A percentile compares a stretch with the other conserved stretches of the same genome.
Evolutionary conservation across 2,113 vertebrate genomes (phyloP).

Genomic region (Rhynchomys soricoides): DNA sequence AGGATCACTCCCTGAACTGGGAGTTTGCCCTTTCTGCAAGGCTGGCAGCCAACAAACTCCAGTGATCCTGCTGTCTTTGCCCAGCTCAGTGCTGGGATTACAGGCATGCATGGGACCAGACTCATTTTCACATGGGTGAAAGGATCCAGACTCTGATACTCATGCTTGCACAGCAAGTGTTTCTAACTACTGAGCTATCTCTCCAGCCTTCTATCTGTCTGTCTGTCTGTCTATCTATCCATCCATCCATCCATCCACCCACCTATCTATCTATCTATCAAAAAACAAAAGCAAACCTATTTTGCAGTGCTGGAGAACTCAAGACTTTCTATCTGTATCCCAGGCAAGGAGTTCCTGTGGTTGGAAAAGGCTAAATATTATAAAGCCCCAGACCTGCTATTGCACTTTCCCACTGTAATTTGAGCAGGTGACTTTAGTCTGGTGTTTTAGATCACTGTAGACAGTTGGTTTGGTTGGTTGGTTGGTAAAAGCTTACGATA

Average conservation of each 20-base stretch:
- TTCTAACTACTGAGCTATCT: background rate
- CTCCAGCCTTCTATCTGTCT: background rate
- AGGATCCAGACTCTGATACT: background rate
- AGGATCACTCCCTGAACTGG: background rate
- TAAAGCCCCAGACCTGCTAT: background rate
- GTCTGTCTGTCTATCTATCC: too few relatives aligned
- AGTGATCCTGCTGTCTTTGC: background rate
- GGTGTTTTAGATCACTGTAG: background rate
- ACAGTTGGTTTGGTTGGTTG: too few relatives aligned
- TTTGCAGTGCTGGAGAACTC: background rate
- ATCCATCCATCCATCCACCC: background rate
- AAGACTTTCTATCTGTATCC: background rate
- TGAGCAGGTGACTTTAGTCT: conserved; percentile 38
- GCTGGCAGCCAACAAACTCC: background rate
- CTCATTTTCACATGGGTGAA: background rate
- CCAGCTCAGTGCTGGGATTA: too few relatives aligned
- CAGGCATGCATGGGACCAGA: background rate
- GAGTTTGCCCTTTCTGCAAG: background rate
- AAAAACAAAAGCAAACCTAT: background rate
- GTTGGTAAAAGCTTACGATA: background rate
- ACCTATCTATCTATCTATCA: background rate
- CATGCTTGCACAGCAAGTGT: background rate
- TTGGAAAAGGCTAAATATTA: conserved; percentile 23
- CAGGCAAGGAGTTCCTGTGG: background rate
- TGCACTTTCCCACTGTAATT: background rate